Conservation (phyloP, 2,113 vertebrate genomes). For the Takifugu bimaculatus region DNA sequence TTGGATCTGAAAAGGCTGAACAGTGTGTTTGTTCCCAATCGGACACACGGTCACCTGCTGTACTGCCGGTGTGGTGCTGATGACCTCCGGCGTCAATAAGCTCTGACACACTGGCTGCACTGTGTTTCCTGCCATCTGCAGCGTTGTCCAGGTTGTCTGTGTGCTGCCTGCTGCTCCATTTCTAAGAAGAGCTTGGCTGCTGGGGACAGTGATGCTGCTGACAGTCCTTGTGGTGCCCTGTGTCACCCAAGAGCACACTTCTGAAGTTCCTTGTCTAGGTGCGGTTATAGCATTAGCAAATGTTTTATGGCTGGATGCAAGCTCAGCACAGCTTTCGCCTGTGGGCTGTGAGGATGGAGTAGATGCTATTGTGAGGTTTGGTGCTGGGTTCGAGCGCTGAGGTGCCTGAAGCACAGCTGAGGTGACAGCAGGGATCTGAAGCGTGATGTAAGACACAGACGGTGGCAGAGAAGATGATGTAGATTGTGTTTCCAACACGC, state of each 20-base stretch:
- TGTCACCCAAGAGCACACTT: slow-evolving; percentile 34
- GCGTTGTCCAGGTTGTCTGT: slow-evolving; percentile 95
- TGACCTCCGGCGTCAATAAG: slow-evolving; percentile 57
- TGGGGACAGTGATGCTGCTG: slow-evolving; percentile 58
- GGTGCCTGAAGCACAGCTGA: slow-evolving; percentile 55
- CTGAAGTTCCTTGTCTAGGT: slow-evolving; percentile 29
- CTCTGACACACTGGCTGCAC: slow-evolving; percentile 90
- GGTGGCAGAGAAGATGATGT: slow-evolving; percentile 57
- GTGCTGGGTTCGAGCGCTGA: slow-evolving; percentile 48
- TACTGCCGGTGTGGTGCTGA: slow-evolving; percentile 48
- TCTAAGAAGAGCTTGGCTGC: slow-evolving; percentile 59
- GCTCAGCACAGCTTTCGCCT: slow-evolving; percentile 17
- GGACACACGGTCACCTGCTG: slow-evolving; percentile 72
- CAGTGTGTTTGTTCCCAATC: slow-evolving; percentile 72
- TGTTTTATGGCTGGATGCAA: slow-evolving; percentile 29
- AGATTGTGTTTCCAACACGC: slow-evolving; percentile 53
- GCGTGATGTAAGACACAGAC: slow-evolving; percentile 74
- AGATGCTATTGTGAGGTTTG: slow-evolving; percentile 42
- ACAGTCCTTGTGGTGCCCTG: slow-evolving; percentile 45
- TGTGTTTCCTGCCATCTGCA: slow-evolving; percentile 91
- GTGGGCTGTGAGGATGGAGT: slow-evolving; percentile 44
- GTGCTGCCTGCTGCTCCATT: slow-evolving; percentile 80
- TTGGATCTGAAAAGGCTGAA: slow-evolving; percentile 75
- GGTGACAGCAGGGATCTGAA: slow-evolving; percentile 69
- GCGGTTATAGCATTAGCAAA: slow-evolving; percentile 31